A percentile compares a stretch with the other conserved stretches of the same genome.
phyloP scores from a whole-genome alignment of 2,888 invertebrate species.

The Melanargia galathea region DNA sequence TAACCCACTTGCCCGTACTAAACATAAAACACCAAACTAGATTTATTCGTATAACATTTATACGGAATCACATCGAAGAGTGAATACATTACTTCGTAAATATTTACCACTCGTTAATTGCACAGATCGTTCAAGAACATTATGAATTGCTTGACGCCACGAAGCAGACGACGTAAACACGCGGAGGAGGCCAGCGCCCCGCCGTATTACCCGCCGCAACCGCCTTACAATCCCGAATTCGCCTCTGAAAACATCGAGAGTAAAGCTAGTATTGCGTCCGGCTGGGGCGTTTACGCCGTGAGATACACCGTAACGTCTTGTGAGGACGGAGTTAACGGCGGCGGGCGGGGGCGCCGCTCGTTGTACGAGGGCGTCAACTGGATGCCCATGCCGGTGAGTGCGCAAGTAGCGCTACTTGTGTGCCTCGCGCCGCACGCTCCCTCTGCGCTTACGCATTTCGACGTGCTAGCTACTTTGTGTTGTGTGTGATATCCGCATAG shows the following conservation, averaged over 20 bases:
- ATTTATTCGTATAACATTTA: neutral
- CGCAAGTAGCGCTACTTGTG: constrained; percentile 63
- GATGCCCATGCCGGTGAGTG: constrained; percentile 72
- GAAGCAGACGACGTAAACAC: constrained; percentile 54
- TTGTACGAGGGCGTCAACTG: constrained; percentile 77
- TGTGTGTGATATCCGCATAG: constrained; percentile 43
- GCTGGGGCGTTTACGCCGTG: constrained; percentile 53
- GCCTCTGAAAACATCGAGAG: constrained; percentile 52
- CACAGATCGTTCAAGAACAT: constrained; percentile 35
- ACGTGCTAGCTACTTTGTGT: constrained; percentile 44
- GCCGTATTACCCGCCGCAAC: constrained; percentile 63
- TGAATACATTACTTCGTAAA: neutral
- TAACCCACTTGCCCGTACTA: constrained; percentile 17
- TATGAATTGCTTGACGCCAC: constrained; percentile 70
- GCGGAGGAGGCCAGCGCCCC: constrained; percentile 59
- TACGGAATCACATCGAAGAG: neutral
- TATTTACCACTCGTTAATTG: constrained; percentile 18
- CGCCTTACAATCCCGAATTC: constrained; percentile 72
- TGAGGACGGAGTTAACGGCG: constrained; percentile 51
- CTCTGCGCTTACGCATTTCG: constrained; percentile 51
- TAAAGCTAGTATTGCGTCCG: constrained; percentile 45
- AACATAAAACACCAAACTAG: constrained; percentile 1
- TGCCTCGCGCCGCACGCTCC: constrained; percentile 58
- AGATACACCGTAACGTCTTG: constrained; percentile 39
- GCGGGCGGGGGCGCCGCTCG: constrained; percentile 66